Percentiles rank a stretch among this genome's conserved stretches.
Conservation (phyloP, 1,140 invertebrate species). For the Drosophila azteca region DNA sequence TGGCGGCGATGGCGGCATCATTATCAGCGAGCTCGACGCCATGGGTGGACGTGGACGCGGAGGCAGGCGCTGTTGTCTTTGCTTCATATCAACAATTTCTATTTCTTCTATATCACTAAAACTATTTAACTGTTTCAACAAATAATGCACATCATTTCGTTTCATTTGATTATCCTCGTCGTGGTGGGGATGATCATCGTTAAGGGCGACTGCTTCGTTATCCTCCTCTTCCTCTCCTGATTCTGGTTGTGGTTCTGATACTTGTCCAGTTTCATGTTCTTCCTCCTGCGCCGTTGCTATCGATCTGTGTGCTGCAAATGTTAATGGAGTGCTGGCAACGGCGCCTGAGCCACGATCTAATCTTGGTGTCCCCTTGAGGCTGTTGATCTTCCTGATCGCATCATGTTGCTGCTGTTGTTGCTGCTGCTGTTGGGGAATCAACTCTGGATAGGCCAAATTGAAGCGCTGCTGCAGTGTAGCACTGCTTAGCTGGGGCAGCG, state of each 20-base stretch:
- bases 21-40: constrained; percentile 66
- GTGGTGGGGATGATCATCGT: constrained; percentile 49
- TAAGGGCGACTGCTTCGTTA: constrained; percentile 12
- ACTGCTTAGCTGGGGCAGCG: constrained; percentile 61
- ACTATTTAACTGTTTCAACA: constrained; percentile 84
- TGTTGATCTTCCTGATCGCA: constrained; percentile 57
- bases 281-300: constrained; percentile 46
- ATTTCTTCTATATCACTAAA: constrained; percentile 84
- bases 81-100: constrained; percentile 84
- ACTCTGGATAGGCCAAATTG: constrained; percentile 71
- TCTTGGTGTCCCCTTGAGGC: constrained; percentile 60
- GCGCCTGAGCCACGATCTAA: constrained; percentile 65
- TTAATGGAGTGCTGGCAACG: constrained; percentile 75
- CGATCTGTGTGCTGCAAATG: constrained; percentile 70
- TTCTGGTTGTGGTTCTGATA: neutral
- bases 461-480: constrained; percentile 69
- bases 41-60: constrained; percentile 28
- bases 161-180: constrained; percentile 81
- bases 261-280: constrained; percentile 1
- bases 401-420: constrained; percentile 38
- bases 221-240: neutral
- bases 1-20: constrained; percentile 49
- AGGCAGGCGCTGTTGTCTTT: constrained; percentile 70
- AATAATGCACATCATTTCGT: constrained; percentile 84
- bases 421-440: constrained; percentile 56